Evolutionary conservation across 2,888 invertebrate genomes (phyloP), one percentile per base, ranked within the genome.

Genomic region (Chromoteleia sp.): DNA sequence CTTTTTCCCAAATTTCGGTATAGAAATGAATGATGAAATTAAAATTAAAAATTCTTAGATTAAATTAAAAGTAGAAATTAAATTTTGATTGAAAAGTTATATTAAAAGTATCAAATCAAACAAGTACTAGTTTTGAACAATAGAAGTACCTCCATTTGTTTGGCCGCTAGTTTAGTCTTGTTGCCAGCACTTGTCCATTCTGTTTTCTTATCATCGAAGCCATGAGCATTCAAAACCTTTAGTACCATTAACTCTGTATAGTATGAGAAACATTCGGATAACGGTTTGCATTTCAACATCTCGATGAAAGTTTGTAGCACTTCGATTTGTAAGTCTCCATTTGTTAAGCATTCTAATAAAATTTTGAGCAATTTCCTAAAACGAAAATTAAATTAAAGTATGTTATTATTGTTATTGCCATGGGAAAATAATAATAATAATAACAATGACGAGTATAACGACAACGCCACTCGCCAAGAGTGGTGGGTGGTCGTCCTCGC

Each of bases 211-310:
- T 91, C 91, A 71, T 91, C 91, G 39, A 88, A 87, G 86, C 93
- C 96, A 92, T 98, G 97, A 67, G 97, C 96, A 89, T 97, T 95
- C 85, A 99, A 94, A 10, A 99, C 96, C 92, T 97, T 96, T 59
- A 99, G 93, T 68, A 98, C 95, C 39, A 98, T 95, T 68, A 99
- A 94, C 93, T 99, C 99, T 70, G 97, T 96, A 93, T 97, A 99
- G 88, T 96, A 96, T 84, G 95, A 94, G 94, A 98, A 98, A 85
- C 95, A 95, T 76, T 95, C 93, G 45, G 96, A 93, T 86, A 97
- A 94, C 89, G 95, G 94, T 36, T 95, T 94, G 67, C 96, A 95
- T 82, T 96, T 95, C 86, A 98, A 94, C 89, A 99, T 95, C 93
- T 98, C 98, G 80, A 96, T 94, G 45, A 98, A 93, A 15, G 96